Conservation (phyloP, 1,140 invertebrate genomes). For the Drosophila leontia region DNA sequence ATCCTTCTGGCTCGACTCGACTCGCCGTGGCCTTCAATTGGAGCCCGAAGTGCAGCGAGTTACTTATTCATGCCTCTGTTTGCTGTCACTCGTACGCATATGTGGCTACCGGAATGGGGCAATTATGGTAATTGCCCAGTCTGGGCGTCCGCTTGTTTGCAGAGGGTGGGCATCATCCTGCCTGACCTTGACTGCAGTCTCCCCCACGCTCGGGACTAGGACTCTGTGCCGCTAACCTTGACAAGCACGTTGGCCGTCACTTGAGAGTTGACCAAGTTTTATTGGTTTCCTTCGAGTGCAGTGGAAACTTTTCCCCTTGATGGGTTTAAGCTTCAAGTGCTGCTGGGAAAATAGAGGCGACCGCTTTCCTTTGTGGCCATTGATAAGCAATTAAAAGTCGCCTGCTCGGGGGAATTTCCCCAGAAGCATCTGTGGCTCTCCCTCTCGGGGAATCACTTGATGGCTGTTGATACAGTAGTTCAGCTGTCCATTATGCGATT, state of each 20-base stretch:
- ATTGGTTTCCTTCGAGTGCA: constrained; percentile 56
- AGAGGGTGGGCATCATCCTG: constrained; percentile 1
- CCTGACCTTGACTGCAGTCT: constrained; percentile 40
- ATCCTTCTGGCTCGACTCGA: constrained; percentile 4
- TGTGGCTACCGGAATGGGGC: constrained; percentile 23
- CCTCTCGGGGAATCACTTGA: constrained; percentile 5
- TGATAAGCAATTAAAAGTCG: constrained; percentile 39
- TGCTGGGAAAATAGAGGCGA: neutral
- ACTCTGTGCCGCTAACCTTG: constrained; percentile 33
- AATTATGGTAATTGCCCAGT: constrained; percentile 50
- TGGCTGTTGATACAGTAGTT: constrained; percentile 25
- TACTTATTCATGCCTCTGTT: constrained; percentile 28
- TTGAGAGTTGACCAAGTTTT: constrained; percentile 71
- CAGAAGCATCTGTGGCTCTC: neutral
- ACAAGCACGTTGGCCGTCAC: constrained; percentile 32
- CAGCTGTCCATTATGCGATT: constrained; percentile 43
- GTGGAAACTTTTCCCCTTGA: constrained; percentile 33
- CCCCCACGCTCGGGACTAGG: constrained; percentile 5
- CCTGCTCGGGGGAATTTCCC: neutral
- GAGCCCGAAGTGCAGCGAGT: constrained; percentile 7
- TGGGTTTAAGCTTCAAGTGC: neutral
- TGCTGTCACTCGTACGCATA: constrained; percentile 27
- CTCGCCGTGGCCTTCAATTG: constrained; percentile 23
- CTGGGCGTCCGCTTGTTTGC: constrained; percentile 28
- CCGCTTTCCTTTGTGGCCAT: constrained; percentile 9